Evolutionary conservation across 2,797 vertebrate species (phyloP).

Genomic region (Vipera latastei): DNA sequence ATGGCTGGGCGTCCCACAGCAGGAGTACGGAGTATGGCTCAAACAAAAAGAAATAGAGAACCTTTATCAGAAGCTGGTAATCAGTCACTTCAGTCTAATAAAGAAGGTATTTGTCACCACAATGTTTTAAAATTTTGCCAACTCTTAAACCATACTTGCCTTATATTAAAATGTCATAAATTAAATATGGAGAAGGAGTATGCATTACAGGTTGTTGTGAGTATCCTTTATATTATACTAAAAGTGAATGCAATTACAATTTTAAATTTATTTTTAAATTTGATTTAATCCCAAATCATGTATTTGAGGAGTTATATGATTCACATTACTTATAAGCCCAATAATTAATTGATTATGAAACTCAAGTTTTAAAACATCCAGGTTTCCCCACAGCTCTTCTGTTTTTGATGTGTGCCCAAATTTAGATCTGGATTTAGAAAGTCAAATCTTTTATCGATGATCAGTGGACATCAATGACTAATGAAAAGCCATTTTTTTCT

Average conservation of each 20-base stretch:
- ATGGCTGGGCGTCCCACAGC: constrained; percentile 84
- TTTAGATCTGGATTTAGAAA: not conserved
- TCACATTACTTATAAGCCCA: not conserved
- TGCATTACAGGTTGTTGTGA: not conserved
- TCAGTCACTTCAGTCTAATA: constrained; percentile 63
- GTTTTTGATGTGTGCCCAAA: not conserved
- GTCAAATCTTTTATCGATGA: not conserved
- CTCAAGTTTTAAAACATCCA: not conserved
- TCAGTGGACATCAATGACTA: not conserved
- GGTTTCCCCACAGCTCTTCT: not conserved
- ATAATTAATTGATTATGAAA: not conserved
- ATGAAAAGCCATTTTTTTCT: not conserved
- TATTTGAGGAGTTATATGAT: not conserved
- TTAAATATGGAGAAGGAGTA: not conserved
- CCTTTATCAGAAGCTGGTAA: constrained; percentile 84
- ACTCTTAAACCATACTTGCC: not conserved
- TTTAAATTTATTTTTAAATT: not conserved
- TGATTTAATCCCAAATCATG: not conserved
- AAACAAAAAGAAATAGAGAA: constrained; percentile 82
- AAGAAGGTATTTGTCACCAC: constrained; percentile 75
- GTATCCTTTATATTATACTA: not conserved
- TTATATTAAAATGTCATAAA: not conserved
- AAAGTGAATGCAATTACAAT: not conserved
- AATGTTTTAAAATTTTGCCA: too few relatives aligned
- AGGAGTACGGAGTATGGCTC: constrained; percentile 63